Percentiles rank a stretch among this genome's conserved stretches.
Evolutionary conservation across 1,140 invertebrate genomes (phyloP).

Genomic region (Heliconius congener): DNA sequence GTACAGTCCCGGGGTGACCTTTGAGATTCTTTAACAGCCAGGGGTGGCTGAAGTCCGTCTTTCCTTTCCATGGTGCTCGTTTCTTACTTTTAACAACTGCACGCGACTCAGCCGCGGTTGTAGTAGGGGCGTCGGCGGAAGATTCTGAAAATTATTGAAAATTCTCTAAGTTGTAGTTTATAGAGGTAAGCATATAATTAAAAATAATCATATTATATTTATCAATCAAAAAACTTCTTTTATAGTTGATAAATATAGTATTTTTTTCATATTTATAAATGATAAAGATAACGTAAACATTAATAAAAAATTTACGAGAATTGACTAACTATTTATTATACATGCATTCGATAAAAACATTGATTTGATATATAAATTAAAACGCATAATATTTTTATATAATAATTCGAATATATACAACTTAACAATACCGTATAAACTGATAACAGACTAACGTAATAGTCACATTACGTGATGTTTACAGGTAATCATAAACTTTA

Average conservation of each 20-base stretch:
- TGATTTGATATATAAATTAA: neutral
- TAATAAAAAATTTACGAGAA: neutral
- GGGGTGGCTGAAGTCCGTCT: slow-evolving; percentile 83
- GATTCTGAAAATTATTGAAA: slow-evolving; percentile 49
- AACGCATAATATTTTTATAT: slow-evolving; percentile 6
- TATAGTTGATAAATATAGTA: no score
- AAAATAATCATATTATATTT: no score
- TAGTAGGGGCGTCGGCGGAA: slow-evolving; percentile 48
- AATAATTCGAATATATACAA: neutral
- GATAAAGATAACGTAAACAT: neutral
- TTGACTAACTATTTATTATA: neutral
- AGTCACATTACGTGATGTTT: slow-evolving; percentile 25
- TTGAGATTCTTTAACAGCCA: slow-evolving; percentile 90
- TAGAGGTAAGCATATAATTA: no score
- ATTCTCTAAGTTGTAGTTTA: neutral
- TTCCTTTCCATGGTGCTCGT: slow-evolving; percentile 65
- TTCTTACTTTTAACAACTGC: slow-evolving; percentile 62
- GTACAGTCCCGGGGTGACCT: slow-evolving; percentile 88
- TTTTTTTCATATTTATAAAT: neutral
- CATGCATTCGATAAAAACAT: neutral
- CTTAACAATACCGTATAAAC: neutral
- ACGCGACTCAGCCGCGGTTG: slow-evolving; percentile 49
- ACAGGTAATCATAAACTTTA: slow-evolving; percentile 14
- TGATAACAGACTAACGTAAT: slow-evolving; percentile 29
- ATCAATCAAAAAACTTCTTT: no score